phyloP scores from a whole-genome alignment of 2,888 invertebrate species.

The Tipula unca region DNA sequence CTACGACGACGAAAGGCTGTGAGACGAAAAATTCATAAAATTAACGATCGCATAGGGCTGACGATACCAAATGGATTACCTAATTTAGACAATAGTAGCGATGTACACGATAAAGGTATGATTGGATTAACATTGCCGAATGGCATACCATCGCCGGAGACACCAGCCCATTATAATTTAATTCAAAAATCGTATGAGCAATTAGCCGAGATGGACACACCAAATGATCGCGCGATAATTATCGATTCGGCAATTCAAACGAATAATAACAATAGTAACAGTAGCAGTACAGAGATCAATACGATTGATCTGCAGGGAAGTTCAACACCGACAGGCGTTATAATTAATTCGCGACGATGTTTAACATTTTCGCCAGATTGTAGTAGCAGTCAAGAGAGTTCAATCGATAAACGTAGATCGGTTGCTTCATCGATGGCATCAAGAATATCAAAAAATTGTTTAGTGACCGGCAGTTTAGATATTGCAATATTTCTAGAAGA shows the following conservation, averaged over 20 bases:
- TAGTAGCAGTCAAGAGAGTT: slow-evolving; percentile 33
- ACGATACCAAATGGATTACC: slow-evolving; percentile 38
- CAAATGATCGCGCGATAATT: slow-evolving; percentile 36
- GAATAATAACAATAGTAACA: slow-evolving; percentile 28
- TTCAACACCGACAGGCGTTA: slow-evolving; percentile 46
- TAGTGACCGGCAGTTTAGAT: slow-evolving; percentile 52
- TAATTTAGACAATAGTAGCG: slow-evolving; percentile 26
- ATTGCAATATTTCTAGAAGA: slow-evolving; percentile 51
- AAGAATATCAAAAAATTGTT: slow-evolving; percentile 26
- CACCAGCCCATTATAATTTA: slow-evolving; percentile 29
- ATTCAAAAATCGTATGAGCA: slow-evolving; percentile 38
- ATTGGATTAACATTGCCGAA: slow-evolving; percentile 35
- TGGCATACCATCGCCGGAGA: slow-evolving; percentile 37
- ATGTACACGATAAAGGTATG: slow-evolving; percentile 20
- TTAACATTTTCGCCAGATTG: slow-evolving; percentile 52
- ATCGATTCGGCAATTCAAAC: slow-evolving; percentile 27
- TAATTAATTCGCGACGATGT: slow-evolving; percentile 44
- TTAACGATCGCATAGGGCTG: slow-evolving; percentile 28
- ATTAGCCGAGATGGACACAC: slow-evolving; percentile 28
- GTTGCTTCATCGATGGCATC: slow-evolving; percentile 42
- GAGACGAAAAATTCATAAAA: slow-evolving; percentile 32
- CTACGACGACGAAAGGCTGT: slow-evolving; percentile 36
- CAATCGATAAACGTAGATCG: slow-evolving; percentile 45
- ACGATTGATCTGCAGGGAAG: slow-evolving; percentile 42
- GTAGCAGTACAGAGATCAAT: slow-evolving; percentile 32